A percentile compares a stretch with the other conserved stretches of the same genome.
These are phyloP conservation scores for Dascyllus trimaculatus DNA, from an alignment of 2,113 vertebrate genomes.

Conservation along the genomic window DNA sequence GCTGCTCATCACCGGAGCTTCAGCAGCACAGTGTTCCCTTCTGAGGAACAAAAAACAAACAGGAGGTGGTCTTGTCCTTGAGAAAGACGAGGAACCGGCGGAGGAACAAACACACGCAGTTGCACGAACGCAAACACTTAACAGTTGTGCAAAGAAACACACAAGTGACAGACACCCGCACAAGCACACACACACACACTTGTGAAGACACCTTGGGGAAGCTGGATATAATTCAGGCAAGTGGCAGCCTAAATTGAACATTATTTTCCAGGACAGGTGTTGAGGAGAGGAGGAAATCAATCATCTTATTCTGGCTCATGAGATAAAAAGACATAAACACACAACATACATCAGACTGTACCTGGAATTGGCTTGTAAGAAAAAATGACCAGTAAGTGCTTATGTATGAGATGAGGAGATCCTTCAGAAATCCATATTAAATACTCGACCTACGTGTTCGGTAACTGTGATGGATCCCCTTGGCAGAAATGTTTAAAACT, in stretches of 20 bases:
- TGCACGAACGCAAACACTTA: slow-evolving; percentile 4
- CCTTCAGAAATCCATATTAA: neutral
- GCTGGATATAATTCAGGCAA: slow-evolving; percentile 50
- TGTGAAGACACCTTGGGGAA: slow-evolving; percentile 48
- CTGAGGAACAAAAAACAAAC: slow-evolving; percentile 17
- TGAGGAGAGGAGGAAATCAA: slow-evolving; percentile 33
- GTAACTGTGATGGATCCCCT: slow-evolving; percentile 34
- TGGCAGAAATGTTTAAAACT: slow-evolving; percentile 37
- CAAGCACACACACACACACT: slow-evolving; percentile 18
- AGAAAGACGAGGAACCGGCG: slow-evolving; percentile 38
- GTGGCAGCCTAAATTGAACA: slow-evolving; percentile 33
- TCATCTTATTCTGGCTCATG: slow-evolving; percentile 35
- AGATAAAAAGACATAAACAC: neutral
- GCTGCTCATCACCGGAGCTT: slow-evolving; percentile 39
- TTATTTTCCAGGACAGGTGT: slow-evolving; percentile 62
- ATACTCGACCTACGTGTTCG: slow-evolving; percentile 1
- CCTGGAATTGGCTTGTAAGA: neutral
- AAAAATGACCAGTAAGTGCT: neutral
- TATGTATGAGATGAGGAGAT: slow-evolving; percentile 8
- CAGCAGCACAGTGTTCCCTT: slow-evolving; percentile 46
- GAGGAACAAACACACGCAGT: slow-evolving; percentile 26
- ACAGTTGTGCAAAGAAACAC: slow-evolving; percentile 17
- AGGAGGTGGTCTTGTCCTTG: slow-evolving; percentile 54
- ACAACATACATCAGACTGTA: neutral
- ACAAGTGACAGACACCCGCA: slow-evolving; percentile 16